Conservation (phyloP, 2,888 invertebrate genomes). For the Caradrina clavipalpis region DNA sequence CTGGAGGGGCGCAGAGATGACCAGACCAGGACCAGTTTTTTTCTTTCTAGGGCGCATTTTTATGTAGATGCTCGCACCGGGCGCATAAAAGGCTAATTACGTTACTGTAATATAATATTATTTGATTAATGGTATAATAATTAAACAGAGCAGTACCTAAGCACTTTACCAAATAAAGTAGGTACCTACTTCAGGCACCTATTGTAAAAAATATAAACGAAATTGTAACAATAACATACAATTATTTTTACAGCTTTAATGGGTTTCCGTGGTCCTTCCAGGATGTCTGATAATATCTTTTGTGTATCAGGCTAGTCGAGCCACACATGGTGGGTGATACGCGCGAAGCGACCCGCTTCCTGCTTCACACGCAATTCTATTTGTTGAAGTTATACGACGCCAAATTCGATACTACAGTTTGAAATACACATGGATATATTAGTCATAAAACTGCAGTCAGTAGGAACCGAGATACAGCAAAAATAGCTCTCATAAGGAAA, state of each 20-base stretch:
- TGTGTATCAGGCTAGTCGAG: constrained; percentile 29
- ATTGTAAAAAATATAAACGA: not conserved
- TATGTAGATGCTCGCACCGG: too few relatives aligned
- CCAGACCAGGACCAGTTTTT: too few relatives aligned
- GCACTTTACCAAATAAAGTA: not conserved
- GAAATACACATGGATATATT: constrained; percentile 33
- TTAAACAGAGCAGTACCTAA: not conserved
- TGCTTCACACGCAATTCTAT: constrained; percentile 74
- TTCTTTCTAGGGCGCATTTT: too few relatives aligned
- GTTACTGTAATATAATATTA: too few relatives aligned
- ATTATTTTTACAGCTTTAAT: constrained; percentile 22
- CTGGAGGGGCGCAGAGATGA: too few relatives aligned
- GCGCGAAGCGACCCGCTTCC: constrained; percentile 73
- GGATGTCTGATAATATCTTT: constrained; percentile 54
- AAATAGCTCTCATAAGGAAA: constrained; percentile 31
- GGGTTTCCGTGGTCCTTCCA: constrained; percentile 36
- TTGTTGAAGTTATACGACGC: constrained; percentile 65
- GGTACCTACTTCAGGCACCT: too few relatives aligned
- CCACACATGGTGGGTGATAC: constrained; percentile 48
- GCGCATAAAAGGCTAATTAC: too few relatives aligned
- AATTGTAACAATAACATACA: constrained; percentile 4
- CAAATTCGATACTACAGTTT: constrained; percentile 45
- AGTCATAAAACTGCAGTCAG: not conserved
- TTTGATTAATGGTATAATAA: not conserved
- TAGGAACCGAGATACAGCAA: constrained; percentile 15